Evolutionary conservation across 2,113 vertebrate genomes (phyloP), one percentile per base, ranked within the genome.

Genomic region (Connochaetes taurinus): DNA sequence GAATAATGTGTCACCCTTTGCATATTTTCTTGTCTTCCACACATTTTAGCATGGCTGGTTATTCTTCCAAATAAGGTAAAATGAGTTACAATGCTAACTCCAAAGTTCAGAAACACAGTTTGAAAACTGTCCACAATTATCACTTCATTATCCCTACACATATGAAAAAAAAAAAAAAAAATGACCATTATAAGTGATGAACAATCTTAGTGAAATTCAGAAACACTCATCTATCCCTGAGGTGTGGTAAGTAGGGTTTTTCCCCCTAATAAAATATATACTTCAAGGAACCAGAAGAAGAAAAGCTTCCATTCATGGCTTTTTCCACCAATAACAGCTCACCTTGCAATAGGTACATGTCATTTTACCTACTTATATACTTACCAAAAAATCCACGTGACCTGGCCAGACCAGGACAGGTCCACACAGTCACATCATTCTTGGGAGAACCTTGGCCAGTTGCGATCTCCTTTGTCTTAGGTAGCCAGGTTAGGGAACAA

Each of bases 401-500:
- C 60, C 96, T 98, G 45, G 52, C 71, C 95, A 99, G 97, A 31
- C 82, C 80, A 1, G 98, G 98, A 92, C 96, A 99, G 29, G 97
- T 87, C 99, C 99, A 99, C 67, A 98, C 91, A 83, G 96, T 98
- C 84, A 99, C 96, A 12, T 98, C 98, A 95, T 99, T 98, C 93
- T 93, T 95, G 57, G 99, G 99, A 91, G 98, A 95, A 6, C 99
- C 99, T 74, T 99, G 99, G 57, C 98, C 99, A 58, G 98, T 99
- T 78, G 99, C 36, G 57, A 99, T 95, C 95, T 97, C 96, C 21
- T 96, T 97, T 89, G 95, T 99, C 91, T 98, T 95, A 81, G 98
- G 98, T 85, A 99, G 97, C 98, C 99, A 99, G 57, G 96, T 87
- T n/a, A 99, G 98, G 53, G 98, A 99, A 97, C 99, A 99, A 87